Base-by-base conservation (phyloP, 2,888 invertebrate genomes). In the Parnassius orleans region DNA sequence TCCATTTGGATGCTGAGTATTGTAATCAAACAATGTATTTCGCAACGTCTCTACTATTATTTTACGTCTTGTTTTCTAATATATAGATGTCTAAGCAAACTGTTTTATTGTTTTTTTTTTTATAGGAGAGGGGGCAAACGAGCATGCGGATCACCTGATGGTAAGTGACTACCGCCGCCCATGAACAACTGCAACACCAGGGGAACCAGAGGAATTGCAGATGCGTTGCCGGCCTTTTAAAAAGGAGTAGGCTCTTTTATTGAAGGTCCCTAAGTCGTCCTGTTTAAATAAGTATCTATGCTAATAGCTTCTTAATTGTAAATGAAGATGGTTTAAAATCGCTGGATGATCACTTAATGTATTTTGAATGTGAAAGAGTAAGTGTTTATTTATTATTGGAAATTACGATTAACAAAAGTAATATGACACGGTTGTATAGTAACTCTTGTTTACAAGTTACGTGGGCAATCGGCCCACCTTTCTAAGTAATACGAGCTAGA, bases 381-480 rank as follows among this genome's bases (percentile, higher is more conserved):
- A 57, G 5, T 61, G 48, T 11, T 7, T 14, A 48, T 48, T 14
- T n/a, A 67, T 69, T 68, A 73, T 74, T 72, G 68, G 62, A 67
- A 72, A 72, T 69, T 69, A 53, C 68, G 65, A 74, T 71, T 68
- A 71, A 75, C 72, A 60, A 69, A 66, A 72, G 78, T 69, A 79
- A 80, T 76, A 65, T 54, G 78, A 80, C 58, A 67, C 65, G 65
- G 60, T 65, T 59, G 68, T 72, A 76, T 74, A 74, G 73, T 67
- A 70, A 24, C 52, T 69, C 57, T 75, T 78, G 75, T 79, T 80
- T 79, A 77, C 67, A 67, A 14, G 55, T 24, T 51, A 14, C 10
- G 12, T 54, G 15, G 24, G n/a, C 42, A 43, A 48, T 61, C 51
- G 15, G 60, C 59, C 47, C 59, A 53, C 60, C 48, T 60, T 60